Evolutionary conservation across 2,888 invertebrate species (phyloP), one percentile per base, ranked within the genome.

Genomic region (Nomada ruficornis): DNA sequence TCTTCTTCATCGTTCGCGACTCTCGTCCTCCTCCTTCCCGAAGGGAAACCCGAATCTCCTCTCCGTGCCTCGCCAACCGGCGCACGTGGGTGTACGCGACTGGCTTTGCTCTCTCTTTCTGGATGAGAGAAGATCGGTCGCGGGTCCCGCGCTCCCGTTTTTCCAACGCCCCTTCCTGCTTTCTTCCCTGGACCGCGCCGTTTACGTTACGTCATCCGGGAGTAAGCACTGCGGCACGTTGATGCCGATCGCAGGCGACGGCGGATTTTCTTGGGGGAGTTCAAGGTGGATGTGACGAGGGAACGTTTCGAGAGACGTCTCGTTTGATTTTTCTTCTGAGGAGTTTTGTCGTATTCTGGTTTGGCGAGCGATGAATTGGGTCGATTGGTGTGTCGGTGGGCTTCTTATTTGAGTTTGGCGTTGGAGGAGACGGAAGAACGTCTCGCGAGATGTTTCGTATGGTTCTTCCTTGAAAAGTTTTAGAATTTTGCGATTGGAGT

Each of bases 71-170:
- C 86, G 88, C 83, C 85, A 82, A 85, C 86, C 81, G 74, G 44
- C 79, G 85, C 91, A 91, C 91, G 91, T 91, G 91, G 91, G 91
- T 90, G 91, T 88, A 77, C 44, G 57, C 44, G 52, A 44, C 42
- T 69, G 13, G 42, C 44, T 47, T 18, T 23, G n/a, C 23, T 47
- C 44, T 18, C 47, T 10, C 18, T 44, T 29, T 73, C 75, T 71
- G 83, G 84, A 67, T 15, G 18, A 13, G 9, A 26, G 29, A 70
- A 36, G 70, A 52, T 65, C 42, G 71, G 70, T 50, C 65, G 29
- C 20, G 36, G 55, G 67, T n/a, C 26, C 62, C 47, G 55, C 72
- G 77, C 67, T 72, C 62, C 55, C 29, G 60, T 75, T 78, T 73
- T 60, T 54, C 50, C 42, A 10, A 4, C n/a, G 7, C 2, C 23